Evolutionary conservation across 2,888 invertebrate genomes (phyloP).

Genomic region (Sphecodes monilicornis): DNA sequence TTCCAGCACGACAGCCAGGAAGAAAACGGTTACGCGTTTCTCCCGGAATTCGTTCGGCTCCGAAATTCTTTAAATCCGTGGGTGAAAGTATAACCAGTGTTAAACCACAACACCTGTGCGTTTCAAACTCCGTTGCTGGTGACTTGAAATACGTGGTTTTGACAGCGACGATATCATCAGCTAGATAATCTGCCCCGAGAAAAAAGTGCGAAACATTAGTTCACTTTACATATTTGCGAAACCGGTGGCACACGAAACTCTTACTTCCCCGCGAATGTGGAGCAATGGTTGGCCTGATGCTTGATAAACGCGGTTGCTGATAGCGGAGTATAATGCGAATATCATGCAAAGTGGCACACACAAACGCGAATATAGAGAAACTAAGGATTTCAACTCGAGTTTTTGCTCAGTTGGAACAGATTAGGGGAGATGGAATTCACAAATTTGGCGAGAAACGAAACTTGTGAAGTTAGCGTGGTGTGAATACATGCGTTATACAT

Average conservation of each 20-base stretch:
- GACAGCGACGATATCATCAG: background rate
- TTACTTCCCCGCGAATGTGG: conserved; percentile 51
- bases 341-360: background rate
- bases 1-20: conserved; percentile 26
- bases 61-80: background rate
- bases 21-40: conserved; percentile 35
- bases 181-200: background rate
- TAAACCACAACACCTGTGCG: no score
- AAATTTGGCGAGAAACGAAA: background rate
- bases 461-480: background rate
- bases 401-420: background rate
- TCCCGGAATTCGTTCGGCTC: conserved; percentile 9
- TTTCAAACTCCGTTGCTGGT: no score
- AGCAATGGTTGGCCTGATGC: background rate
- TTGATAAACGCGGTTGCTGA: background rate
- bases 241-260: conserved; percentile 40
- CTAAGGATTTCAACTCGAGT: background rate
- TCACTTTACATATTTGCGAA: background rate
- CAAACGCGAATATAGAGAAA: background rate
- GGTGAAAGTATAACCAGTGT: background rate
- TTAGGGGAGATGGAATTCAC: background rate
- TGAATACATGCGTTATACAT: background rate
- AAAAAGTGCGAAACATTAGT: conserved; percentile 33
- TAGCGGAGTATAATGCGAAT: background rate
- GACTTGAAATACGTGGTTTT: background rate